Evolutionary conservation across 1,140 invertebrate genomes (phyloP).

Genomic region (Anagrus nilaparvatae): DNA sequence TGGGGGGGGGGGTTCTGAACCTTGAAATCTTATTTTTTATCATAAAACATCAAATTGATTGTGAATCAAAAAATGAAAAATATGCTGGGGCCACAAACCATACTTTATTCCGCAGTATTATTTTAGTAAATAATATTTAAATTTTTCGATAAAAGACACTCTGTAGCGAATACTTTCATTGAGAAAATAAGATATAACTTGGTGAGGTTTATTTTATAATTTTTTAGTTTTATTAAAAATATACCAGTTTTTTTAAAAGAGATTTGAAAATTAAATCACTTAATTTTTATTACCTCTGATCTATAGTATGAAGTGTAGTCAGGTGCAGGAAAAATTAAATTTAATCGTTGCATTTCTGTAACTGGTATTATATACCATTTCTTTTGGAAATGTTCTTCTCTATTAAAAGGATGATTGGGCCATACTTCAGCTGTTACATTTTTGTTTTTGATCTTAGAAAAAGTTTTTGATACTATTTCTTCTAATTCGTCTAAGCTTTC

Average conservation of each 20-base stretch:
- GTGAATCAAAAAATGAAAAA: no score
- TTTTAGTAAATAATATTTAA: no score
- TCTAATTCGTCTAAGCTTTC: constrained; percentile 85
- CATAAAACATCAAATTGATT: no score
- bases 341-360: constrained; percentile 78
- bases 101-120: no score
- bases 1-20: no score
- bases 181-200: no score
- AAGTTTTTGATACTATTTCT: constrained; percentile 63
- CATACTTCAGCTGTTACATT: constrained; percentile 60
- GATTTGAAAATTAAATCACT: no score
- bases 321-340: constrained; percentile 82
- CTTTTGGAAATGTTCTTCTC: constrained; percentile 53
- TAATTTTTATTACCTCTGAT: constrained; percentile 72
- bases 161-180: no score
- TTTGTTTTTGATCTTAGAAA: constrained; percentile 70
- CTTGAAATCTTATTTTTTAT: no score
- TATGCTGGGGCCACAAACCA: no score
- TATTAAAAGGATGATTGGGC: constrained; percentile 71
- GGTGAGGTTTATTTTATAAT: neutral
- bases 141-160: no score
- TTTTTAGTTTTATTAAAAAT: neutral
- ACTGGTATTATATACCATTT: constrained; percentile 75
- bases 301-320: constrained; percentile 75
- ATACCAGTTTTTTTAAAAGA: constrained; percentile 39